These are phyloP conservation scores for Tridacna gigas DNA, from an alignment of 2,888 invertebrate genomes.

Conservation along the genomic window DNA sequence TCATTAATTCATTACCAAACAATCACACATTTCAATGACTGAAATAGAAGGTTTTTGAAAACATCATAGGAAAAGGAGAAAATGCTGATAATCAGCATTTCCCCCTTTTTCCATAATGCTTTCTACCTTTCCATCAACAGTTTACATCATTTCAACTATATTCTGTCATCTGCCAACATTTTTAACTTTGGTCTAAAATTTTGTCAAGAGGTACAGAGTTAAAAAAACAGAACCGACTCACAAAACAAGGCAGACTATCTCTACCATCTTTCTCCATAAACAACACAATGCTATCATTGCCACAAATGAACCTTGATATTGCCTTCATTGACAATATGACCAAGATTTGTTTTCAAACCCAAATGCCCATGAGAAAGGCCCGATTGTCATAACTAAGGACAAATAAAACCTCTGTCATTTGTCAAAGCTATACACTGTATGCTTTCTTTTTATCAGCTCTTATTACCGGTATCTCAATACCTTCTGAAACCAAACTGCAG, in stretches of 20 bases:
- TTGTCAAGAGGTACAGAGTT: neutral
- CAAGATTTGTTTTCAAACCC: conserved; percentile 22
- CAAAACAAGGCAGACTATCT: neutral
- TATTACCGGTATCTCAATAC: too few species aligned
- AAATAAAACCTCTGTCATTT: too few species aligned
- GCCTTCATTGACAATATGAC: conserved; percentile 10
- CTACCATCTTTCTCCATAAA: neutral
- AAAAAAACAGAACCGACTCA: neutral
- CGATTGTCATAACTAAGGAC: neutral
- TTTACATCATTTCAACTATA: neutral
- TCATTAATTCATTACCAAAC: too few species aligned
- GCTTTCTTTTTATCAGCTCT: too few species aligned
- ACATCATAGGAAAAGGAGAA: neutral
- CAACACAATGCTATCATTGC: conserved; percentile 2
- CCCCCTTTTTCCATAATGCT: neutral
- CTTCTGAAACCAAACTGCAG: too few species aligned
- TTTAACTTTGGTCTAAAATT: neutral
- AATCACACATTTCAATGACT: too few species aligned
- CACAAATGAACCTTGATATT: conserved; percentile 9
- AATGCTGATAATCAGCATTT: neutral
- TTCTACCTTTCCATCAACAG: neutral
- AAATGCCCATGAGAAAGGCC: conserved; percentile 7
- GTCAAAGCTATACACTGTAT: too few species aligned
- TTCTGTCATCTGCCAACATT: neutral
- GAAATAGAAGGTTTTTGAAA: neutral